These are phyloP conservation scores for Trogon surrucura DNA, from an alignment of 2,113 vertebrate genomes.

Conservation along the genomic window DNA sequence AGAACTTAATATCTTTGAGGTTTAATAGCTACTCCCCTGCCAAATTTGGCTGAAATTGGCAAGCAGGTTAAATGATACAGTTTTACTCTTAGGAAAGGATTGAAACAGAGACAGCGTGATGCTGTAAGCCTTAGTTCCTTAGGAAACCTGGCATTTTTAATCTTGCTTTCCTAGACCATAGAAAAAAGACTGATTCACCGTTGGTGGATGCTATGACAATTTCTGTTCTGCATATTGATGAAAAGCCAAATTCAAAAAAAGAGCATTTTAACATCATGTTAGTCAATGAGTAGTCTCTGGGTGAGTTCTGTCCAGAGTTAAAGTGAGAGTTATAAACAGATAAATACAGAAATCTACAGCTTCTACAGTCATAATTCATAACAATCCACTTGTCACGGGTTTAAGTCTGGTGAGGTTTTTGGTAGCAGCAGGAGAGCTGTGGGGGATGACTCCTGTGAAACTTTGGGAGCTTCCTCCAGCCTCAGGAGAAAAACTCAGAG, in stretches of 20 bases:
- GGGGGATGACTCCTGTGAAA: no score
- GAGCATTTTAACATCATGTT: neutral
- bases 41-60: neutral
- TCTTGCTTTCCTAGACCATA: neutral
- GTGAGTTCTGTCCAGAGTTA: neutral
- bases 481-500: no score
- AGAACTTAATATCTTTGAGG: slow-evolving; percentile 10
- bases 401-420: no score
- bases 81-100: neutral
- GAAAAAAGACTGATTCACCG: neutral
- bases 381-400: neutral
- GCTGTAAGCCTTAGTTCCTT: neutral
- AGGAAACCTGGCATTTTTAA: neutral
- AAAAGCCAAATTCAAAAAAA: neutral
- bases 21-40: slow-evolving; percentile 8
- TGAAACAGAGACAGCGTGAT: neutral
- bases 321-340: neutral
- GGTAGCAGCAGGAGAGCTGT: no score
- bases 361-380: neutral
- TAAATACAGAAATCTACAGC: neutral
- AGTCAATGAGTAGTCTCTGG: neutral
- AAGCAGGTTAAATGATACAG: neutral
- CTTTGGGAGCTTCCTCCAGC: no score
- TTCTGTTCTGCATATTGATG: neutral
- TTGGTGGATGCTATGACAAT: neutral